These are phyloP conservation scores for Scelioninae gen. 1 DNA, from an alignment of 2,888 invertebrate species.

Conservation along the genomic window DNA sequence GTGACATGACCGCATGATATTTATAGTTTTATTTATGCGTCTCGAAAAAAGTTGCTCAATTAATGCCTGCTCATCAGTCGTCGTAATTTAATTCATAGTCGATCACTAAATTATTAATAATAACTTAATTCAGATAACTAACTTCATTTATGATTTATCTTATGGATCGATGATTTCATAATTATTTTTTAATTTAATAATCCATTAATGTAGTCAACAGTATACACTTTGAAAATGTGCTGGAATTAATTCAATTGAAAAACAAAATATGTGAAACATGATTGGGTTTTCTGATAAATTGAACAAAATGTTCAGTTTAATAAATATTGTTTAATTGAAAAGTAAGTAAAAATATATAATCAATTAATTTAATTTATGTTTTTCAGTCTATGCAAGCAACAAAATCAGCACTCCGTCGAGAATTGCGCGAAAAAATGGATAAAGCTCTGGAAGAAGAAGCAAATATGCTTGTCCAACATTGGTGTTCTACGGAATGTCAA, in stretches of 20 bases:
- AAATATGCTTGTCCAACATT: constrained; percentile 89
- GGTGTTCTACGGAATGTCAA: constrained; percentile 91
- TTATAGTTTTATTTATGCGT: constrained; percentile 21
- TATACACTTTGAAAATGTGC: no score
- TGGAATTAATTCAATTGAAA: no score
- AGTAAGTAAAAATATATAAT: neutral
- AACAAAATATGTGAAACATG: no score
- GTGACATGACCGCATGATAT: constrained; percentile 11
- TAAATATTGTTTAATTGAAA: no score
- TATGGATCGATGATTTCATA: no score
- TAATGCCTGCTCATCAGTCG: constrained; percentile 1
- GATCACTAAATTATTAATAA: no score
- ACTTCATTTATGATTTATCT: no score
- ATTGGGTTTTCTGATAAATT: no score
- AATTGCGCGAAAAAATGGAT: constrained; percentile 86
- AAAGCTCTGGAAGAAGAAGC: constrained; percentile 88
- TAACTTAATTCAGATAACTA: no score
- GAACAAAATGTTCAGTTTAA: no score
- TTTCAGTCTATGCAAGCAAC: constrained; percentile 88
- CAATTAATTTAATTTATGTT: constrained; percentile 14
- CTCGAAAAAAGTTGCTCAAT: constrained; percentile 21
- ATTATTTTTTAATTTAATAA: no score
- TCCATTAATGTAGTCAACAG: no score
- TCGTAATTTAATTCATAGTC: neutral
- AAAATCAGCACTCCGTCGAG: constrained; percentile 86